Evolutionary conservation across 2,113 vertebrate genomes (phyloP).

Genomic region (Sapajus apella): DNA sequence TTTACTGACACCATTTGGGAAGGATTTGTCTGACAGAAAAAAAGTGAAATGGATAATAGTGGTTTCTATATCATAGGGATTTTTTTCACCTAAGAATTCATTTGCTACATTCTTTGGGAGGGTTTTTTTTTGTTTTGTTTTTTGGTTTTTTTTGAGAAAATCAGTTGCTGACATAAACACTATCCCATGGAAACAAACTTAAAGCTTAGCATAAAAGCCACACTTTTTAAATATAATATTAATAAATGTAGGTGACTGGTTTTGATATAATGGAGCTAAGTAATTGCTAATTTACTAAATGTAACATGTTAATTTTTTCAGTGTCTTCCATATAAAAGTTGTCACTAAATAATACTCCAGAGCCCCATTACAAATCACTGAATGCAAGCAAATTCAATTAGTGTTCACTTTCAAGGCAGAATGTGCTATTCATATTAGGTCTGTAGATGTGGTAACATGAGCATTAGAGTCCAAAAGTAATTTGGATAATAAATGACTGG

Average conservation of each 20-base stretch:
- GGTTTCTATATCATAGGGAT: not conserved
- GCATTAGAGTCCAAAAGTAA: slow-evolving; percentile 71
- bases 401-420: slow-evolving; percentile 6
- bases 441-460: slow-evolving; percentile 41
- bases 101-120: not conserved
- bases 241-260: slow-evolving; percentile 38
- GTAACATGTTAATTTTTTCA: slow-evolving; percentile 78
- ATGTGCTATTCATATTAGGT: slow-evolving; percentile 57
- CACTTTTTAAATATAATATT: slow-evolving; percentile 19
- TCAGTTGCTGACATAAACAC: not conserved
- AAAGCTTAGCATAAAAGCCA: not conserved
- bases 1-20: not conserved
- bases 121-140: no score
- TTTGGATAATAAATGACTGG: slow-evolving; percentile 66
- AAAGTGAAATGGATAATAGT: not conserved
- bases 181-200: not conserved
- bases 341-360: slow-evolving; percentile 75
- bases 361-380: slow-evolving; percentile 74
- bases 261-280: slow-evolving; percentile 73
- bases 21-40: not conserved
- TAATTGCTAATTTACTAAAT: slow-evolving; percentile 79
- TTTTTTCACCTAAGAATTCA: not conserved
- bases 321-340: slow-evolving; percentile 73
- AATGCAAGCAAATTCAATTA: slow-evolving; percentile 74
- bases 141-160: not conserved